Conservation (phyloP, 2,113 vertebrate species). For the Eretmochelys imbricata region DNA sequence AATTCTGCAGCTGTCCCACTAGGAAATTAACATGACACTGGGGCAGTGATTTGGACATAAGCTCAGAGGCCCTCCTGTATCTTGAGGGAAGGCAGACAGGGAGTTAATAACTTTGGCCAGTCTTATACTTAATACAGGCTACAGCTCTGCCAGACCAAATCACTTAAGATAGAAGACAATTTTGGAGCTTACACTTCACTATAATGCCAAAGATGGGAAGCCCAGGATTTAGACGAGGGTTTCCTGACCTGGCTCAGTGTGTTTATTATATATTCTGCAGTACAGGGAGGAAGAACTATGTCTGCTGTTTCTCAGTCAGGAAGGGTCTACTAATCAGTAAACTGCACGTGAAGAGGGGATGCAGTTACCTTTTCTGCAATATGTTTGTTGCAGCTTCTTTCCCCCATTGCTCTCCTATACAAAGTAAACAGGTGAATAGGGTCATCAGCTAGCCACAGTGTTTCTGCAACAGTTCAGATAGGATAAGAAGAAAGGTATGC, state of each 20-base stretch:
- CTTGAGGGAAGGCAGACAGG: background rate
- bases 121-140: background rate
- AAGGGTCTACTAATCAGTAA: background rate
- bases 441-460: background rate
- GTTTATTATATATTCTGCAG: background rate
- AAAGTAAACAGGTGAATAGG: background rate
- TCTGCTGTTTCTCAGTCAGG: background rate
- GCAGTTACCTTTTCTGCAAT: background rate
- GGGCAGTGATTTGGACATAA: background rate
- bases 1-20: constrained; percentile 28
- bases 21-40: background rate
- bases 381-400: background rate
- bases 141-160: background rate
- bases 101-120: constrained; percentile 8
- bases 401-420: background rate
- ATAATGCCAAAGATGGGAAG: background rate
- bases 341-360: background rate
- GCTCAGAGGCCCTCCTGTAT: background rate
- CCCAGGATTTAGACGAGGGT: background rate
- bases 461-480: background rate
- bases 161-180: background rate
- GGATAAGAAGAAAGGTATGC: background rate
- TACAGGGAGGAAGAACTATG: background rate
- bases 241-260: background rate
- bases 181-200: background rate